phyloP scores from a whole-genome alignment of 2,113 vertebrate species.

The Zootoca vivipara region DNA sequence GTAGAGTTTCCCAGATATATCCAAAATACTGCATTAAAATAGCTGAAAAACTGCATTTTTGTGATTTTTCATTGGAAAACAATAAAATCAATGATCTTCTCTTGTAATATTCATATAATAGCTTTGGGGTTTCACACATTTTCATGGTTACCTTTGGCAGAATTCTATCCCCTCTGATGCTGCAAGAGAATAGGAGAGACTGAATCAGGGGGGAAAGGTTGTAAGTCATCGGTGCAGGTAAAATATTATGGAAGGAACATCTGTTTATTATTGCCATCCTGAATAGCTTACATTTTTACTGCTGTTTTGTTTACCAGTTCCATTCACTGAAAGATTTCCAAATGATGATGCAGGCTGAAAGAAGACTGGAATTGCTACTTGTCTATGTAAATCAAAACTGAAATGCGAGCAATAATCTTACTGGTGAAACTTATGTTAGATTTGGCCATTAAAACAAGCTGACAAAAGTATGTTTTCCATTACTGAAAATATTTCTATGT shows the following conservation, averaged over 20 bases:
- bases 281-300: constrained; percentile 32
- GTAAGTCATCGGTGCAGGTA: constrained; percentile 2
- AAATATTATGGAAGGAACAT: constrained; percentile 11
- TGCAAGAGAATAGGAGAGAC: background rate
- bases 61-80: background rate
- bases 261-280: constrained; percentile 1
- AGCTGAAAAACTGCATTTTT: background rate
- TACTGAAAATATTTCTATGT: constrained; percentile 24
- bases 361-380: constrained; percentile 26
- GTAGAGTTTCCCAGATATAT: background rate
- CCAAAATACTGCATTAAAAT: background rate
- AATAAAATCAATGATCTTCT: constrained; percentile 22
- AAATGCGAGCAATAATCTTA: constrained; percentile 38
- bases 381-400: constrained; percentile 35
- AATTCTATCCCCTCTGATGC: background rate
- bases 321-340: constrained; percentile 35
- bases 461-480: background rate
- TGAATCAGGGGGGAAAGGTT: background rate
- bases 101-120: constrained; percentile 5
- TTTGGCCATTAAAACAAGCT: constrained; percentile 29
- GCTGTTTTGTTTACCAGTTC: constrained; percentile 10
- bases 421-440: constrained; percentile 35
- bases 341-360: constrained; percentile 34
- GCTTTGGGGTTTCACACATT: background rate
- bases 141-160: background rate